Percentiles rank a stretch among this genome's conserved stretches.
Conservation (phyloP, 2,888 invertebrate genomes). For the Pseudanteris insignis region DNA sequence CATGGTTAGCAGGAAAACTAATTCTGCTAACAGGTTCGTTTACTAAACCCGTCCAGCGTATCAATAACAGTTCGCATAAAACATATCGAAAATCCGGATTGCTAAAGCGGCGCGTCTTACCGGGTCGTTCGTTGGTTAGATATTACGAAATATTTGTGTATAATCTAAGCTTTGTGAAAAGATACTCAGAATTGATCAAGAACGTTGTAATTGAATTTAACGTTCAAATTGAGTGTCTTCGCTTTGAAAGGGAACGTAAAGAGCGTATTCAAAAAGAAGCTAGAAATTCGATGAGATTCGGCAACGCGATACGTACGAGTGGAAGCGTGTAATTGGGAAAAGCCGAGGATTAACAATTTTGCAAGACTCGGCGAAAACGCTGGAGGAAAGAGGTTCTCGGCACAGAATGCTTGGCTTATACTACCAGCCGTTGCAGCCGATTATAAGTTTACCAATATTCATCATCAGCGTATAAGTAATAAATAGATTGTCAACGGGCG, state of each 20-base stretch:
- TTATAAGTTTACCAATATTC: constrained; percentile 50
- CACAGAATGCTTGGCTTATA: constrained; percentile 22
- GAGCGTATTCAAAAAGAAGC: constrained; percentile 43
- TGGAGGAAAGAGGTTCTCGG: constrained; percentile 52
- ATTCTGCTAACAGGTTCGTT: too few relatives aligned
- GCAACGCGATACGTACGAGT: constrained; percentile 37
- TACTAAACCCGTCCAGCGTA: too few relatives aligned
- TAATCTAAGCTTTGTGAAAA: constrained; percentile 46
- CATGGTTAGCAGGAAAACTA: too few relatives aligned
- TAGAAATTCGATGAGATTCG: constrained; percentile 40
- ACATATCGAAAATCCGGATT: constrained; percentile 7
- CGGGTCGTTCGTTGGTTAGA: constrained; percentile 1
- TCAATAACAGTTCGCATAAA: constrained; percentile 8
- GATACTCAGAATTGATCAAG: constrained; percentile 64
- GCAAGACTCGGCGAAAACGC: constrained; percentile 63
- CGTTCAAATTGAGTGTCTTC: constrained; percentile 64
- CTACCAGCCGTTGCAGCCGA: constrained; percentile 17
- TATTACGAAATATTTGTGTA: constrained; percentile 31
- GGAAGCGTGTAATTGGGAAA: constrained; percentile 60
- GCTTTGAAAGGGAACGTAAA: constrained; percentile 62
- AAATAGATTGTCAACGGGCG: too few relatives aligned
- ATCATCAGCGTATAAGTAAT: too few relatives aligned
- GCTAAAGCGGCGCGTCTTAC: constrained; percentile 1
- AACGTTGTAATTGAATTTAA: constrained; percentile 64
- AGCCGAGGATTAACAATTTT: constrained; percentile 66